A percentile compares a stretch with the other conserved stretches of the same genome.
These are phyloP conservation scores for Lasioglossum leucozonium DNA, from an alignment of 2,888 invertebrate species.

Conservation along the genomic window DNA sequence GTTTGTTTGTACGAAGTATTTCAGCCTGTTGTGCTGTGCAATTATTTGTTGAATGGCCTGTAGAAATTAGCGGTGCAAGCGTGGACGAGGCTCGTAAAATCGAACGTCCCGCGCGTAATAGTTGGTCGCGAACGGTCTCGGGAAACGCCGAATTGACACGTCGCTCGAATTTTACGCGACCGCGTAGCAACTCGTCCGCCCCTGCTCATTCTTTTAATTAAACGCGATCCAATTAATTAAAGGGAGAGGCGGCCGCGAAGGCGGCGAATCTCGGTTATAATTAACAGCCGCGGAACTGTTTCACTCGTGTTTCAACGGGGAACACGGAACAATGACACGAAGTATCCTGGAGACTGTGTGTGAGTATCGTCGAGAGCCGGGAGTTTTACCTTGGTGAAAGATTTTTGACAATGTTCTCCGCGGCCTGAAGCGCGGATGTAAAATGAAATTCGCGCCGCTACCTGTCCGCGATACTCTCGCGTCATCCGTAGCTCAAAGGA, in stretches of 20 bases:
- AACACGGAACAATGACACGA: neutral
- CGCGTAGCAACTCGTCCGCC: neutral
- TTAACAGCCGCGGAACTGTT: constrained; percentile 27
- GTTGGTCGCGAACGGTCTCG: neutral
- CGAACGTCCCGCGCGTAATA: neutral
- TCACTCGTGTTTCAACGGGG: neutral
- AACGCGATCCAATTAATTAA: constrained; percentile 27
- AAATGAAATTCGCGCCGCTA: neutral
- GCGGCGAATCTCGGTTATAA: constrained; percentile 1
- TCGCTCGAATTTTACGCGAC: neutral
- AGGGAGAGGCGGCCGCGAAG: neutral
- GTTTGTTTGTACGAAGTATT: neutral
- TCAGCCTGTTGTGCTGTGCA: neutral
- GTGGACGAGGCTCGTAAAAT: constrained; percentile 18
- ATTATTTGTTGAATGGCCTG: neutral
- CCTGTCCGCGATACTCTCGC: neutral
- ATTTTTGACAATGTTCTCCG: neutral
- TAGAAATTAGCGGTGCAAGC: neutral
- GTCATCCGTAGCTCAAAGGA: neutral
- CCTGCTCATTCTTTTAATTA: neutral
- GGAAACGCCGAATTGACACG: neutral
- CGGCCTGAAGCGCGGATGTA: neutral
- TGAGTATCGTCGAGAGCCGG: neutral
- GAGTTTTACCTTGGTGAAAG: neutral
- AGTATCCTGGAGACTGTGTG: neutral